Evolutionary conservation across 2,113 vertebrate species (phyloP).

Genomic region (Polypterus bichir): DNA sequence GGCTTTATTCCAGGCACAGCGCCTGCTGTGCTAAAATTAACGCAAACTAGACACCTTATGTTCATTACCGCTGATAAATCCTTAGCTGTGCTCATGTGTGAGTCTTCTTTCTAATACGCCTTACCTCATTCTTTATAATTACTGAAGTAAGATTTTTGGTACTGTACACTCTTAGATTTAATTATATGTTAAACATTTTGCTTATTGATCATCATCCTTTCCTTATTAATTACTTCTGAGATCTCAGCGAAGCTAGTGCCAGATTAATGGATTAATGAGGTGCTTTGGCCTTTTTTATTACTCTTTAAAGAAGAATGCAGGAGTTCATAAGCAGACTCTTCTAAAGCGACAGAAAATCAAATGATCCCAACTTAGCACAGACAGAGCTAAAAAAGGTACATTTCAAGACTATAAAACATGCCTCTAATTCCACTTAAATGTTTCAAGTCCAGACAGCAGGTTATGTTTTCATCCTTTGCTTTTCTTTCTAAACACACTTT

Average conservation of each 20-base stretch:
- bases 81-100: background rate
- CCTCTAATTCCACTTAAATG: too few relatives aligned
- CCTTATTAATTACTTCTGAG: slow-evolving; percentile 7
- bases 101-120: background rate
- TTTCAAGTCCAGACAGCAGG: too few relatives aligned
- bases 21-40: slow-evolving; percentile 7
- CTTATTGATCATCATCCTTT: slow-evolving; percentile 5
- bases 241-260: background rate
- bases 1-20: background rate
- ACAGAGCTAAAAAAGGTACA: background rate
- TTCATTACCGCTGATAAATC: background rate
- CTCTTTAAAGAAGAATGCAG: background rate
- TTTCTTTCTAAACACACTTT: too few relatives aligned
- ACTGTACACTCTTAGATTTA: background rate
- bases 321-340: background rate
- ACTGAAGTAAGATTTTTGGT: background rate
- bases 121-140: slow-evolving; percentile 1
- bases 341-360: slow-evolving; percentile 5
- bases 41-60: slow-evolving; percentile 2
- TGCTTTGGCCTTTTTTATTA: too few relatives aligned
- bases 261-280: background rate
- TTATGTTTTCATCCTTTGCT: too few relatives aligned
- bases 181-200: slow-evolving; percentile 7
- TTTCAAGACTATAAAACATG: too few relatives aligned
- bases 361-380: background rate